Evolutionary conservation across 1,140 invertebrate species (phyloP), one percentile per base, ranked within the genome.

Genomic region (Acromyrmex echinatior): DNA sequence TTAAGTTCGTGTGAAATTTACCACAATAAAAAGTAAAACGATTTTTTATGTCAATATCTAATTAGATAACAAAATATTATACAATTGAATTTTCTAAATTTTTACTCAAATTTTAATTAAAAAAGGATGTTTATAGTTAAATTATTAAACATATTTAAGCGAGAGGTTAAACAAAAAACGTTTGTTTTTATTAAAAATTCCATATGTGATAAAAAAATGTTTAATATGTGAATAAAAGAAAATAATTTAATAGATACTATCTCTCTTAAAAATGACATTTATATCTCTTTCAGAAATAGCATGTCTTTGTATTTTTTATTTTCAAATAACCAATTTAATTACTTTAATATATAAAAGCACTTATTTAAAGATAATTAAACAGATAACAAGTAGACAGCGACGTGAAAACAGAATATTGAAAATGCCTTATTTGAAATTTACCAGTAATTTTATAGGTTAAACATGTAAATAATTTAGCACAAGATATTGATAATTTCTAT

Each of bases 401-500:
- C 12, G 14, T 60, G 5, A 5, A 25, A 56, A 62, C 14, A 60
- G 21, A 28, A 62, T 25, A 7, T 60, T 3, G n/a, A 60, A 60
- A 39, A 10, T 28, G 10, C 3, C n/a, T 25, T 62, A n/a, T 39
- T 45, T 45, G 60, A 62, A 39, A 25, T 56, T 73, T 21, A 28
- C 21, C 18, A 21, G 9, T 14, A 84, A 62, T 60, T 74, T 21
- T 16, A 12, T 4, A 49, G 7, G 2, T 81, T 71, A 71, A 31
- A 25, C 35, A n/a, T n/a, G 25, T 74, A 45, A 74, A 84, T 84
- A n/a, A 76, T 74, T 82, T 73, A 82, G 68, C 51, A 18, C 5
- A 6, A 49, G 16, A 74, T 74, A 84, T 76, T 74, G 80, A 84
- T 84, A 63, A 84, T 76, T 84, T 84, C 25, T 5, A 45, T 3